These are phyloP conservation scores for Lithobates sylvaticus DNA, from an alignment of 2,797 vertebrate genomes.

Conservation along the genomic window DNA sequence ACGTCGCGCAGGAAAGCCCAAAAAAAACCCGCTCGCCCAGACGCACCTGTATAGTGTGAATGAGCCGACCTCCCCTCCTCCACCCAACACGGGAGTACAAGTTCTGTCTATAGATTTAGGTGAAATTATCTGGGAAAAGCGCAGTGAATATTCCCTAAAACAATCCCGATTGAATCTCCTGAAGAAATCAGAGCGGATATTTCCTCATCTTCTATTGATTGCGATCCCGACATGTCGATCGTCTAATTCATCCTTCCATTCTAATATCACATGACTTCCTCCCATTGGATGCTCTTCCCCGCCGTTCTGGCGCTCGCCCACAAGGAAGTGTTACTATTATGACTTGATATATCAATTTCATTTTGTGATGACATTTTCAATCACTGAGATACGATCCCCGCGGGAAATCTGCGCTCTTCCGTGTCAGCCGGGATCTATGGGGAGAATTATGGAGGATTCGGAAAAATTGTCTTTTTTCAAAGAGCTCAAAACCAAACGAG, in stretches of 20 bases:
- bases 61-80: too few relatives aligned
- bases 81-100: too few relatives aligned
- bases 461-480: constrained; percentile 50
- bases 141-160: too few relatives aligned
- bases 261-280: not conserved
- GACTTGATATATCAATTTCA: constrained; percentile 53
- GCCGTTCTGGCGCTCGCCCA: not conserved
- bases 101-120: too few relatives aligned
- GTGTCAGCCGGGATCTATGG: constrained; percentile 51
- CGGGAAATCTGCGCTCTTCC: constrained; percentile 46
- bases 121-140: too few relatives aligned
- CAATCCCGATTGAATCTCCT: too few relatives aligned
- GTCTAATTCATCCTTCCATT: not conserved
- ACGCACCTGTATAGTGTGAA: too few relatives aligned
- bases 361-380: constrained; percentile 56
- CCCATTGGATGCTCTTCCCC: constrained; percentile 15
- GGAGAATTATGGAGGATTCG: constrained; percentile 37
- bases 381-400: constrained; percentile 38
- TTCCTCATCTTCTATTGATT: not conserved
- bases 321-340: not conserved
- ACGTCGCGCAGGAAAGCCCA: too few relatives aligned
- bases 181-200: too few relatives aligned
- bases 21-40: too few relatives aligned
- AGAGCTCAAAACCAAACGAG: constrained; percentile 22
- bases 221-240: not conserved